Evolutionary conservation across 2,797 vertebrate genomes (phyloP).

Genomic region (Bradypus variegatus): DNA sequence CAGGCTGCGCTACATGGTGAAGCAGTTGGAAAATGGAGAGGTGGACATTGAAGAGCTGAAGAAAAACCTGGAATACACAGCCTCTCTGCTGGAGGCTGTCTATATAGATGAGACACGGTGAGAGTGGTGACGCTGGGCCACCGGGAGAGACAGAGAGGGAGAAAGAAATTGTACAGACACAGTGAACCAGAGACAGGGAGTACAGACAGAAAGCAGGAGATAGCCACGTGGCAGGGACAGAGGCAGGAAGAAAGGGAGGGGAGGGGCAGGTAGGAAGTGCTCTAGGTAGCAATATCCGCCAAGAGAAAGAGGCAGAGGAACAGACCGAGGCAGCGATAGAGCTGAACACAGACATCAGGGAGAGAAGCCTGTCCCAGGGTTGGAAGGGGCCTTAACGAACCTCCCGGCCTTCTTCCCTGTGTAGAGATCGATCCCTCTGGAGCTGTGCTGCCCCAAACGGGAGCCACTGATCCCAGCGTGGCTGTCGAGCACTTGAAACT

Average conservation of each 20-base stretch:
- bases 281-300: not conserved
- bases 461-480: not conserved
- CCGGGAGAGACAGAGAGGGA: not conserved
- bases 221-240: not conserved
- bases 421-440: not conserved
- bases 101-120: slow-evolving; percentile 89
- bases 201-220: not conserved
- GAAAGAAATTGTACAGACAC: not conserved
- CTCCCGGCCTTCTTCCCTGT: not conserved
- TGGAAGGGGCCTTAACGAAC: not conserved
- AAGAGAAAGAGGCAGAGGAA: not conserved
- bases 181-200: not conserved
- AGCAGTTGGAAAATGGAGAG: slow-evolving; percentile 87
- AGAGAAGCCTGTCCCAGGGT: not conserved
- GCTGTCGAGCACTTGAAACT: not conserved
- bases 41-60: slow-evolving; percentile 88
- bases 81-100: slow-evolving; percentile 87
- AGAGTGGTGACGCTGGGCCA: not conserved
- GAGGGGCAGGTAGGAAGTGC: not conserved
- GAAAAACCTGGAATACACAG: slow-evolving; percentile 87
- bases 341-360: not conserved
- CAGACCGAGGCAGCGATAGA: not conserved
- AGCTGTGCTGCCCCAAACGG: not conserved
- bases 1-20: slow-evolving; percentile 86
- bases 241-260: not conserved